These are phyloP conservation scores for Hipposideros armiger DNA, from an alignment of 2,113 vertebrate genomes.

Conservation along the genomic window DNA sequence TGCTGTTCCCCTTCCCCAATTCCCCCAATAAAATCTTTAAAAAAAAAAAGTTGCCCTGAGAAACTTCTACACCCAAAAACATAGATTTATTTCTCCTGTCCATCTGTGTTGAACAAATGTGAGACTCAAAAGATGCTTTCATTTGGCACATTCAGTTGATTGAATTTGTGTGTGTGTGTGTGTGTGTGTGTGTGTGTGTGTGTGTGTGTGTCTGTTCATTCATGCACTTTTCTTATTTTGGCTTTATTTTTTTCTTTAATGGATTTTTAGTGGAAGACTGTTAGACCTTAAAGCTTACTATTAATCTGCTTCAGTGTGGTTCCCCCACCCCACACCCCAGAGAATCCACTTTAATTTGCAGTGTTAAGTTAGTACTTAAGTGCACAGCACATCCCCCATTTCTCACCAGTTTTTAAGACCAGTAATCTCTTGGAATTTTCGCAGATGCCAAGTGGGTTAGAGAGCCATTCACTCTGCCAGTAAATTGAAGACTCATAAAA, in stretches of 20 bases:
- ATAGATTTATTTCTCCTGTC: constrained; percentile 37
- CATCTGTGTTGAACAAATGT: constrained; percentile 72
- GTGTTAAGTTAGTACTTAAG: neutral
- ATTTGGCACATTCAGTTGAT: constrained; percentile 15
- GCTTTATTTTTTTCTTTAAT: constrained; percentile 18
- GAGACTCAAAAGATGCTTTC: constrained; percentile 31
- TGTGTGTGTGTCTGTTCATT: neutral
- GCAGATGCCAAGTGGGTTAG: neutral
- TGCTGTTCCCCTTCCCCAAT: too few species aligned
- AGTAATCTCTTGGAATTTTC: neutral
- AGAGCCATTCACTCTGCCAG: neutral
- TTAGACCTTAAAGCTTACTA: neutral
- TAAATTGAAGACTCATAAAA: neutral
- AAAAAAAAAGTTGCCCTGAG: constrained; percentile 40
- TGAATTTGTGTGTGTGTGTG: neutral
- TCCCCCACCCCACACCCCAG: too few species aligned
- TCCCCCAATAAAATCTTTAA: too few species aligned
- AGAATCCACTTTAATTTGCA: constrained; percentile 30
- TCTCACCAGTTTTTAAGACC: neutral
- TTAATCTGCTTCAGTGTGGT: neutral
- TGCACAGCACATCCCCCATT: neutral
- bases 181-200: neutral
- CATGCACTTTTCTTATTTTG: neutral
- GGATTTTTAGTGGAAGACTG: neutral
- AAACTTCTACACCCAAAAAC: neutral